phyloP scores from a whole-genome alignment of 1,140 invertebrate species.

The Trissolcus basalis region DNA sequence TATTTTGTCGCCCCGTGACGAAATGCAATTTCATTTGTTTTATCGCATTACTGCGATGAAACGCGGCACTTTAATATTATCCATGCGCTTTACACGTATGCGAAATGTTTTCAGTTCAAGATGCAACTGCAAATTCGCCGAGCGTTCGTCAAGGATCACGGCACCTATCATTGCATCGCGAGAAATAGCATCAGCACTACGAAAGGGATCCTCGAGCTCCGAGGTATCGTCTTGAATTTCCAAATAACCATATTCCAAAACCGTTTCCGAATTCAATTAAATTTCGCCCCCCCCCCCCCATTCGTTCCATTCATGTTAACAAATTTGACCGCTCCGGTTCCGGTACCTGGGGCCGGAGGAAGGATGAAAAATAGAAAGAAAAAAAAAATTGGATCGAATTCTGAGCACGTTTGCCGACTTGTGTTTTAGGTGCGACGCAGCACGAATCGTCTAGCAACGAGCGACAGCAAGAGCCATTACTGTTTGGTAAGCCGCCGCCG shows the following conservation, averaged over 20 bases:
- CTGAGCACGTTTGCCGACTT: slow-evolving; percentile 43
- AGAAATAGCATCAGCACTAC: slow-evolving; percentile 88
- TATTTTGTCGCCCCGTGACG: too few relatives aligned
- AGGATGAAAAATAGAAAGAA: not conserved
- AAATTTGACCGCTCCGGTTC: too few relatives aligned
- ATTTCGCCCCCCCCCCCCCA: too few relatives aligned
- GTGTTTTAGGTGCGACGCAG: slow-evolving; percentile 37
- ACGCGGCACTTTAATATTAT: not conserved
- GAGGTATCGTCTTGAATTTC: slow-evolving; percentile 77
- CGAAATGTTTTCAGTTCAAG: slow-evolving; percentile 77
- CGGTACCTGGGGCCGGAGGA: too few relatives aligned
- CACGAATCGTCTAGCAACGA: slow-evolving; percentile 42
- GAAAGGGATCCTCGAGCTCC: slow-evolving; percentile 84
- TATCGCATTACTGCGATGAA: too few relatives aligned
- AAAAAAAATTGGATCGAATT: slow-evolving; percentile 37
- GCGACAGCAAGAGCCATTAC: slow-evolving; percentile 32
- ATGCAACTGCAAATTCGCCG: slow-evolving; percentile 87
- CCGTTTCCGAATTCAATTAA: too few relatives aligned
- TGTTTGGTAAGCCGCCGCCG: slow-evolving; percentile 74
- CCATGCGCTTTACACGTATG: too few relatives aligned
- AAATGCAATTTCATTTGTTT: too few relatives aligned
- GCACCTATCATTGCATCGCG: slow-evolving; percentile 87
- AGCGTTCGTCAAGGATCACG: slow-evolving; percentile 81
- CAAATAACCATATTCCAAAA: too few relatives aligned
- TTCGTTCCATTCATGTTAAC: too few relatives aligned